Base-by-base conservation (phyloP, 2,888 invertebrate genomes). In the Tethea ocularis region DNA sequence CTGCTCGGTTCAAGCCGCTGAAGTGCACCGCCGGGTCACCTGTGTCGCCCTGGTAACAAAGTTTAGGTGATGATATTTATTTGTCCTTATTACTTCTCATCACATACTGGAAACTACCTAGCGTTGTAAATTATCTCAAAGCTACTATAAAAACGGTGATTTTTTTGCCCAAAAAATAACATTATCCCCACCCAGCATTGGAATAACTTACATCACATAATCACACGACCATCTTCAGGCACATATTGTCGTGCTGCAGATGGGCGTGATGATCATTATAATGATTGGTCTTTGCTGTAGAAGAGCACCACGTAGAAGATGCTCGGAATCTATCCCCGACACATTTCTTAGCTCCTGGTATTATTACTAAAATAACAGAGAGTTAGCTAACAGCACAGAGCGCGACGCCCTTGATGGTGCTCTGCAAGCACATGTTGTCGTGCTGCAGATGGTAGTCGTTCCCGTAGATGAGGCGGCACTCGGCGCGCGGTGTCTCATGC, bases 11-110 rank as follows among this genome's bases (percentile, higher is more conserved):
- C n/a, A 82, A 57, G 0, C 91, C 93, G 59, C 81, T 90, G 68
- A 93, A 93, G 60, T 88, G 86, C 0, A 93, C 93, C 8, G 92
- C 92, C 10, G 93, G 93, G 57, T 93, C 84, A 3, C 93, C 93
- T 1, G 86, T 92, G 75, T 93, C 93, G 24, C 93, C 93, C 93
- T 93, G 77, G 61, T 75, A 69, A 64, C 46, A 68, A 59, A 24
- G 20, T 7, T 46, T 17, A 7, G n/a, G 2, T 17, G 41, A 41
- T 41, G 17, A 41, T n/a, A 11, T 46, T 10, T 17, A 0, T 41
- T 41, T 41, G 0, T 17, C 17, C n/a, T n/a, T n/a, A n/a, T n/a
- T n/a, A n/a, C n/a, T n/a, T n/a, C n/a, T n/a, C n/a, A n/a, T n/a
- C n/a, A n/a, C n/a, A n/a, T n/a, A n/a, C n/a, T n/a, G n/a, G n/a